phyloP scores from a whole-genome alignment of 2,888 invertebrate genomes.

The Macaria liturata region DNA sequence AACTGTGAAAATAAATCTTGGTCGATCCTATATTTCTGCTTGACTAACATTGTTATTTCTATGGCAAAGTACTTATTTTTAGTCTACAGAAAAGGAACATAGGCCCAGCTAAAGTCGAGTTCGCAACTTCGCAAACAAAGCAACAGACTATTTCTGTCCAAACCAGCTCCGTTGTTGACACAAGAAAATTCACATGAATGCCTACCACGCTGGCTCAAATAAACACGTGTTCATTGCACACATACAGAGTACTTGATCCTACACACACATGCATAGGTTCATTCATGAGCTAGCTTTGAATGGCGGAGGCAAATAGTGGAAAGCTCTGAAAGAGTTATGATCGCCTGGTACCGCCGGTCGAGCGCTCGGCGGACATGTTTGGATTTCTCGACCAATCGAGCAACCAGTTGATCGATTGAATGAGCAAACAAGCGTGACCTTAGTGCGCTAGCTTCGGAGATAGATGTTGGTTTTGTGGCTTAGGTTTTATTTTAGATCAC shows the following conservation, averaged over 20 bases:
- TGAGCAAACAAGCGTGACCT: conserved; percentile 7
- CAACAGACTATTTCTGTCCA: conserved; percentile 72
- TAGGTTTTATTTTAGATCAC: no score
- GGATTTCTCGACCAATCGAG: conserved; percentile 46
- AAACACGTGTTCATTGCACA: conserved; percentile 73
- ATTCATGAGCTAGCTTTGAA: conserved; percentile 65
- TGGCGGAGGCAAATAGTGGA: conserved; percentile 63
- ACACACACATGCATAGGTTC: conserved; percentile 62
- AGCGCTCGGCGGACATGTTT: conserved; percentile 75
- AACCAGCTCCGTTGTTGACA: conserved; percentile 73
- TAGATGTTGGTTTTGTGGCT: no score
- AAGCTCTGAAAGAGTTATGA: conserved; percentile 50
- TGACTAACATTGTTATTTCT: no score
- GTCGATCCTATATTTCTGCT: no score
- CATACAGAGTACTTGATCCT: conserved; percentile 32
- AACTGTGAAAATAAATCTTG: no score
- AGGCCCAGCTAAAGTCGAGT: conserved; percentile 33
- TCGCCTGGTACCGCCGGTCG: conserved; percentile 66
- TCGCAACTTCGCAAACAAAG: conserved; percentile 71
- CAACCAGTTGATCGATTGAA: conserved; percentile 22
- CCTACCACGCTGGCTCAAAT: conserved; percentile 71
- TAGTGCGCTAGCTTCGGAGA: no score
- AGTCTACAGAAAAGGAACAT: conserved; percentile 4
- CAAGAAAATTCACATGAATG: conserved; percentile 81
- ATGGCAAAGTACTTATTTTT: not conserved